Base-by-base conservation (phyloP, 2,113 vertebrate genomes). In the Coregonus clupeaformis region DNA sequence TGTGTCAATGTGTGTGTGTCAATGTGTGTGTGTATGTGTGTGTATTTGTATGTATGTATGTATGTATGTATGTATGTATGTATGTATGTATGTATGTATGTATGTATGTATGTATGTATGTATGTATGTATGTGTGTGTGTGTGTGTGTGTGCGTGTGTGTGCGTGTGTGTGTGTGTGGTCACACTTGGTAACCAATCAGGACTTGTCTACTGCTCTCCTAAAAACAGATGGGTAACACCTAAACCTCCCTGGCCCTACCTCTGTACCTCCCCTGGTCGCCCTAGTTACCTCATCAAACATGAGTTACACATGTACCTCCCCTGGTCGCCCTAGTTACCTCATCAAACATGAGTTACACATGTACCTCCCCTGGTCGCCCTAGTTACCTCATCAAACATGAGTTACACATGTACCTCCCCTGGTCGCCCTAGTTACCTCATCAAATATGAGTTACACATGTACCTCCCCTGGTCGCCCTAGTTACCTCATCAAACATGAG, bases 141-240 rank as follows among this genome's bases (percentile, higher is more conserved):
- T 29, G 29, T 29, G 27, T 27, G n/a, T n/a, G n/a, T n/a, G n/a
- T n/a, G n/a, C n/a, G n/a, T n/a, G 30, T 32, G 32, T 36, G 32
- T 36, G 32, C 6, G 32, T 32, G 32, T 32, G 6, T 32, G 32
- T 32, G 32, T 36, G 32, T 36, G 32, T 36, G 32, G 2, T 55
- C 30, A 22, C 60, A 67, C 24, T 65, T 65, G 59, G 36, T 59
- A 73, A 47, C 42, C 60, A 67, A 9, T 14, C 22, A 36, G 30
- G 72, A 77, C 59, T 24, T 18, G 71, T 24, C 24, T 2, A 52
- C 13, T 13, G 27, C 29, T 4, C 47, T 74, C 25, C 20, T 68
- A 32, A 67, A 72, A 68, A 74, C 20, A 64, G 27, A 73, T 9
- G 2, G 55, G 66, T 45, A 42, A 69, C 71, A 49, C 42, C n/a